phyloP scores from a whole-genome alignment of 2,797 vertebrate genomes.

The Heliangelus exortis region DNA sequence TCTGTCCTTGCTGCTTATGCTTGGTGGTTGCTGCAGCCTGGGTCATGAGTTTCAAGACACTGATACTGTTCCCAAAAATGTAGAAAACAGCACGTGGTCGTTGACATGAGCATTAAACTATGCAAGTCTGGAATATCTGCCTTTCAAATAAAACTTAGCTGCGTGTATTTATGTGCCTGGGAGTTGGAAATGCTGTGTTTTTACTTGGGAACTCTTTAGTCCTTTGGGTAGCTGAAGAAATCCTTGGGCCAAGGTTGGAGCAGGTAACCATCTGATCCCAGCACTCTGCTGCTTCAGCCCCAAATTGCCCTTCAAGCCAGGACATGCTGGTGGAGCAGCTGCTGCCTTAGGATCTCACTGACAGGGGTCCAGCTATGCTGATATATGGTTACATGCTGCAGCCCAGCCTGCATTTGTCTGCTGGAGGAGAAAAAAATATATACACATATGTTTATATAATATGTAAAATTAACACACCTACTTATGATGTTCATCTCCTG shows the following conservation, averaged over 20 bases:
- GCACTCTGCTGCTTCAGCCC: conserved; percentile 6
- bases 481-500: not conserved
- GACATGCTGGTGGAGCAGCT: conserved; percentile 68
- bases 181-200: not conserved
- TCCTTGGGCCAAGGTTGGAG: not conserved
- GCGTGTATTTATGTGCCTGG: not conserved
- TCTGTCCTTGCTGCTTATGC: not conserved
- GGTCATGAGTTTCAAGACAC: conserved; percentile 27
- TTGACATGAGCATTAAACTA: not conserved
- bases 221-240: not conserved
- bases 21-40: not conserved
- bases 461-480: not conserved
- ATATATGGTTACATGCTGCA: not conserved
- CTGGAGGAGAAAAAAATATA: not conserved
- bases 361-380: not conserved
- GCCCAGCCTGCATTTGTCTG: not conserved
- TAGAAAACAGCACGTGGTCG: conserved; percentile 25
- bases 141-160: not conserved
- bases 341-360: not conserved
- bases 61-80: not conserved
- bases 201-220: not conserved
- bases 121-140: not conserved
- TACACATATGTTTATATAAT: not conserved
- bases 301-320: conserved; percentile 60
- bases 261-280: conserved; percentile 37